Conservation (phyloP, 2,113 vertebrate genomes). For the Dasypus novemcinctus region DNA sequence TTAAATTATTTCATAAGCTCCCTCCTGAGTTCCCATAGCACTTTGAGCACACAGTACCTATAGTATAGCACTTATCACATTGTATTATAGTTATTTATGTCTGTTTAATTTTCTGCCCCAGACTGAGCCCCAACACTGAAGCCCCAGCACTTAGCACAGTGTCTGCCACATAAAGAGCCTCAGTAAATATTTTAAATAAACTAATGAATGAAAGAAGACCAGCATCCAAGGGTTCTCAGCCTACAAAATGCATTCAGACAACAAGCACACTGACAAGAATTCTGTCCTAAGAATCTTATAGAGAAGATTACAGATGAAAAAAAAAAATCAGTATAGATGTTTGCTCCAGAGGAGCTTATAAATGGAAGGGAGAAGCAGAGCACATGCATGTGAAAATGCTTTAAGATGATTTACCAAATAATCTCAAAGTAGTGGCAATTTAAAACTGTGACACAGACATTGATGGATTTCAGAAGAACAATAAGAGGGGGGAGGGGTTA, state of each 20-base stretch:
- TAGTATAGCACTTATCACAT: conserved; percentile 42
- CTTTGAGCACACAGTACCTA: background rate
- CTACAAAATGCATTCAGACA: conserved; percentile 12
- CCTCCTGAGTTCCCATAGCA: conserved; percentile 52
- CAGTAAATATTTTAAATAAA: conserved; percentile 57
- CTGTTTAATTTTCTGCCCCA: conserved; percentile 43
- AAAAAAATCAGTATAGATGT: conserved; percentile 8
- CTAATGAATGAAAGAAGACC: conserved; percentile 63
- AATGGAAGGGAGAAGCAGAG: background rate
- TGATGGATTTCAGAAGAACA: conserved; percentile 41
- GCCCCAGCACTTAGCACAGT: conserved; percentile 22
- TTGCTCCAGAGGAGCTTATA: conserved; percentile 43
- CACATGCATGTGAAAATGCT: background rate
- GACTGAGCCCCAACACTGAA: conserved; percentile 40
- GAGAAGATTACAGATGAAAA: conserved; percentile 34
- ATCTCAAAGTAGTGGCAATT: conserved; percentile 38
- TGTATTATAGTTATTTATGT: conserved; percentile 56
- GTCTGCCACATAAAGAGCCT: background rate
- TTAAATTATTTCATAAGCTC: conserved; percentile 67
- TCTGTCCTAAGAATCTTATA: background rate
- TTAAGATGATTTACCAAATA: conserved; percentile 50
- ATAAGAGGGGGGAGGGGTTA: background rate
- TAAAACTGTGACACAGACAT: background rate
- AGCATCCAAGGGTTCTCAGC: background rate
- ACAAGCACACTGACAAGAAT: conserved; percentile 24